Percentiles rank a stretch among this genome's conserved stretches.
Conservation (phyloP, 2,888 invertebrate species). For the Pterostichus niger region DNA sequence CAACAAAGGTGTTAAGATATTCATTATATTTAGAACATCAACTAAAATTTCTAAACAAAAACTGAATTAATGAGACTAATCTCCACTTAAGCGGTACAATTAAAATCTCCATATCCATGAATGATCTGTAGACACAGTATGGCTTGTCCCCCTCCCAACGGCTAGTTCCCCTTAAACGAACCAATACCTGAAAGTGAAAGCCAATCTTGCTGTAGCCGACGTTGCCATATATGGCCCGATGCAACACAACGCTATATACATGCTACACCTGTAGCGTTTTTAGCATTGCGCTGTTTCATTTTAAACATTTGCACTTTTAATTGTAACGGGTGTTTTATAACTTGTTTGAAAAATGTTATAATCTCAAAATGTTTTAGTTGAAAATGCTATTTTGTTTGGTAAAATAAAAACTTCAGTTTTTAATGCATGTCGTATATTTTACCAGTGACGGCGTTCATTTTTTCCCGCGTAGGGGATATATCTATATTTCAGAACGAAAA, state of each 20-base stretch:
- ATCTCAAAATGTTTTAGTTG: slow-evolving; percentile 44
- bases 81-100: slow-evolving; percentile 51
- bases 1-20: background rate
- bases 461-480: background rate
- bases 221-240: slow-evolving; percentile 59
- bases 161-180: slow-evolving; percentile 27
- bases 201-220: slow-evolving; percentile 25
- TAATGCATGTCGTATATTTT: slow-evolving; percentile 16
- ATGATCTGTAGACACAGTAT: slow-evolving; percentile 9
- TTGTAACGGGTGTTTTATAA: slow-evolving; percentile 20
- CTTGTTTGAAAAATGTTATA: slow-evolving; percentile 49
- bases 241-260: slow-evolving; percentile 39
- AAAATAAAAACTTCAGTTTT: slow-evolving; percentile 37
- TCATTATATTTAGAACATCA: slow-evolving; percentile 9
- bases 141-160: background rate
- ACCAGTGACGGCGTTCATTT: background rate
- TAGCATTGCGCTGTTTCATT: slow-evolving; percentile 30
- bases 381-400: slow-evolving; percentile 38
- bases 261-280: slow-evolving; percentile 43
- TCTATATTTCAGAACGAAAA: background rate
- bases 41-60: slow-evolving; percentile 44
- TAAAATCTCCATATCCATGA: slow-evolving; percentile 42
- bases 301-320: slow-evolving; percentile 26
- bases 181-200: slow-evolving; percentile 66
- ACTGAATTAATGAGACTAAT: slow-evolving; percentile 48